phyloP scores from a whole-genome alignment of 2,888 invertebrate genomes.

The Callimorpha dominula region DNA sequence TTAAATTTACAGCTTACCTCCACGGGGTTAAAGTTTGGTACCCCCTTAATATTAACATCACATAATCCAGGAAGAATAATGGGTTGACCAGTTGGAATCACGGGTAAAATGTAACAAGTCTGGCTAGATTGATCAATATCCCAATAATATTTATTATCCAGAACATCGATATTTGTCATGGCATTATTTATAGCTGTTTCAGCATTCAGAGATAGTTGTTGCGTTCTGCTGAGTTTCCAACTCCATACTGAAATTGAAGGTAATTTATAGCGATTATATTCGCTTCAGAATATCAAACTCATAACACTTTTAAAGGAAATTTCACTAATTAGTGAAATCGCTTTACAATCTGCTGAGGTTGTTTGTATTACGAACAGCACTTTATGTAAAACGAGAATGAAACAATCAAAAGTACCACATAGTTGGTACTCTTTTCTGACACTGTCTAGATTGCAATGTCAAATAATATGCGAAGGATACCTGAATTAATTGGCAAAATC shows the following conservation, averaged over 20 bases:
- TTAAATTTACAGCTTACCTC: constrained; percentile 56
- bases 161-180: constrained; percentile 57
- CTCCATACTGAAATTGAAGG: constrained; percentile 68
- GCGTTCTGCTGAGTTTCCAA: constrained; percentile 76
- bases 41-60: constrained; percentile 61
- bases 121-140: constrained; percentile 64
- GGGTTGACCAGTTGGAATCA: constrained; percentile 62
- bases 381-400: neutral
- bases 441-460: too few species aligned
- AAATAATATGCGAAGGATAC: too few species aligned
- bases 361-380: neutral
- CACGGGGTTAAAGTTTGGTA: constrained; percentile 63
- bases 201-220: constrained; percentile 50
- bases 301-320: neutral
- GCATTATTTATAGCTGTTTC: constrained; percentile 56
- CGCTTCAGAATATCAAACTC: neutral
- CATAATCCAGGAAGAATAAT: constrained; percentile 72
- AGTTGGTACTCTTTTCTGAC: too few species aligned
- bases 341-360: neutral
- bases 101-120: constrained; percentile 74
- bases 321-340: neutral
- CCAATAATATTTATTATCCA: constrained; percentile 68
- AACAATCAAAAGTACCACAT: neutral
- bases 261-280: neutral
- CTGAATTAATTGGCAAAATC: too few species aligned